phyloP scores from a whole-genome alignment of 2,113 vertebrate species.

The Actinemys pallida region DNA sequence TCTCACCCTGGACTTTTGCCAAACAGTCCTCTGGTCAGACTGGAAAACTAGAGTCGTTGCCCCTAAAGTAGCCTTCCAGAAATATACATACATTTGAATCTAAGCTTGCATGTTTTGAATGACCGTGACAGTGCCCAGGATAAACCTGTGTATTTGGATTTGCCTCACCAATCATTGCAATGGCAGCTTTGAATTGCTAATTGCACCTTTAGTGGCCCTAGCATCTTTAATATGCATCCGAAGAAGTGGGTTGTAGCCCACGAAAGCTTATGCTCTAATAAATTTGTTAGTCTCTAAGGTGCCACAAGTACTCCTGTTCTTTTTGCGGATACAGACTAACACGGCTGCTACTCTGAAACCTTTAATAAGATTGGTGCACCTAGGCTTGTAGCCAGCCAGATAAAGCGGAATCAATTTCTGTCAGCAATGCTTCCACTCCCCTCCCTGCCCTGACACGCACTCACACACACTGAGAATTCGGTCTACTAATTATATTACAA shows the following conservation, averaged over 20 bases:
- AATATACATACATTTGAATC: fast-evolving
- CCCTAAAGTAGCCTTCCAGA: background rate
- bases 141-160: fast-evolving
- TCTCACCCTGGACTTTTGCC: background rate
- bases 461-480: background rate
- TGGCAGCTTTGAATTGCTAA: background rate
- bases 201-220: background rate
- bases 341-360: background rate
- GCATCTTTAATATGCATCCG: background rate
- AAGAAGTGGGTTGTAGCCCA: too few species aligned
- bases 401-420: background rate
- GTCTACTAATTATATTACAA: background rate
- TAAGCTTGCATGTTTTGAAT: background rate
- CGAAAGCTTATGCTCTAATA: too few species aligned
- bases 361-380: background rate
- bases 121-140: background rate
- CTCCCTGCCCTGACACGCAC: background rate
- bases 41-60: fast-evolving
- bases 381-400: background rate
- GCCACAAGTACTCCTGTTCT: too few species aligned
- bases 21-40: fast-evolving
- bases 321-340: too few species aligned
- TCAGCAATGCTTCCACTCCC: background rate
- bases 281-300: too few species aligned
- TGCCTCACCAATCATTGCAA: background rate